phyloP scores from a whole-genome alignment of 2,888 invertebrate species.

The Sesia bembeciformis region DNA sequence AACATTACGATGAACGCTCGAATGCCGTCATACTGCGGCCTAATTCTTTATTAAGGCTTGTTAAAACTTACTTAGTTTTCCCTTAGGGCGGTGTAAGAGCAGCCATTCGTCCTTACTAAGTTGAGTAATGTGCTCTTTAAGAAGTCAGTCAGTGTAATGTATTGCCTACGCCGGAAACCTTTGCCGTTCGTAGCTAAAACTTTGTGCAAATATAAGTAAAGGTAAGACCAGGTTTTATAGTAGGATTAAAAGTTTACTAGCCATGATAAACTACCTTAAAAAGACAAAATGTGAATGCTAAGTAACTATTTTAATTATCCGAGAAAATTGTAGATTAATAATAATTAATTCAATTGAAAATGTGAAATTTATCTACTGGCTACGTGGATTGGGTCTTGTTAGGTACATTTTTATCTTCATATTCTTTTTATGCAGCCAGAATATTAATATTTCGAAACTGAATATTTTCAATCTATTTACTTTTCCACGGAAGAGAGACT shows the following conservation, averaged over 20 bases:
- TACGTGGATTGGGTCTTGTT: too few relatives aligned
- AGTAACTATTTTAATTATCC: too few relatives aligned
- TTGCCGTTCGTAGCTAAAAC: background rate
- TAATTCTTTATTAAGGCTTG: constrained; percentile 24
- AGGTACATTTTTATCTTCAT: too few relatives aligned
- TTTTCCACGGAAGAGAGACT: constrained; percentile 25
- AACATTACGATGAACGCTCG: constrained; percentile 25
- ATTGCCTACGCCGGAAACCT: background rate
- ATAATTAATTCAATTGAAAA: too few relatives aligned
- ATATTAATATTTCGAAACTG: constrained; percentile 1
- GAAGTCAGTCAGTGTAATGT: background rate
- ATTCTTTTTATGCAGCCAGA: background rate
- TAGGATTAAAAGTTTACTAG: too few relatives aligned
- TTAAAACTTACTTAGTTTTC: constrained; percentile 26
- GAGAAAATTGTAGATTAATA: too few relatives aligned
- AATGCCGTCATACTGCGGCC: constrained; percentile 14
- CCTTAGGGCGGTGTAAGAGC: constrained; percentile 16
- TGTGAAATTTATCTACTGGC: too few relatives aligned
- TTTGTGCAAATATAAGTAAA: background rate
- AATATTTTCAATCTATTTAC: constrained; percentile 35
- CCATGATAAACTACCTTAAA: too few relatives aligned
- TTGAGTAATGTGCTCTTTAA: background rate
- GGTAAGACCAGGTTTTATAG: background rate
- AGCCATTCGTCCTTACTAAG: constrained; percentile 5
- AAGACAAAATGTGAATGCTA: too few relatives aligned